Evolutionary conservation across 2,797 vertebrate species (phyloP), one percentile per base, ranked within the genome.

Genomic region (Rhabdophis nuchalis): DNA sequence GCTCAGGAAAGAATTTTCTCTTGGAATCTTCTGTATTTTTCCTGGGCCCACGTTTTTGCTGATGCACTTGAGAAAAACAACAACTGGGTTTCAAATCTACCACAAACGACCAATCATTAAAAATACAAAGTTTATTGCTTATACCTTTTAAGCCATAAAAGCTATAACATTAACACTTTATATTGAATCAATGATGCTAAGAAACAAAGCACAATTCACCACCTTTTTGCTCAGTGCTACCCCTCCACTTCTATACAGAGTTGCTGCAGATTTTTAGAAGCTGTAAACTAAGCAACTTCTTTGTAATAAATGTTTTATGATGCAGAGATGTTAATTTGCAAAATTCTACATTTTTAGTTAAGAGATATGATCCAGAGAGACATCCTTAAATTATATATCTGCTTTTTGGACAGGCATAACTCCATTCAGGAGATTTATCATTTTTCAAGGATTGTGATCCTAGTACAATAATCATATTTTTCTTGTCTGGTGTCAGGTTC

Each of bases 21-120:
- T 97, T 23, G 98, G 97, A 93, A 97, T 87, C 60, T 97, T 98
- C 95, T 97, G 96, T 92, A 96, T 97, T 96, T 98, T 98, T 92
- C 98, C 98, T 77, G 98, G 97, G 92, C 99, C 99, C 23, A 98
- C 95, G 9, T 91, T 96, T 89, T 93, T 96, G 86, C 98, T 97
- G 95, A 99, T 97, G 57, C 97, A 94, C 99, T 99, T 95, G 92
- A 89, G 54, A 93, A 95, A 94, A 92, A 85, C 0, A 93, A 25
- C 50, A 36, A 0, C 3, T 0, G 60, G 13, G 32, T 86, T 89
- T 82, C 0, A 91, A 91, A 87, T 89, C 3, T 86, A 10, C 86
- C 54, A 89, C 1, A 86, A 64, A n/a, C 7, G 14, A 90, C 92
- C 0, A 57, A 85, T 36, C 1, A 7, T 12, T 72, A 82, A 46